Conservation (phyloP, 2,888 invertebrate species). For the Cheiracanthium punctorium region DNA sequence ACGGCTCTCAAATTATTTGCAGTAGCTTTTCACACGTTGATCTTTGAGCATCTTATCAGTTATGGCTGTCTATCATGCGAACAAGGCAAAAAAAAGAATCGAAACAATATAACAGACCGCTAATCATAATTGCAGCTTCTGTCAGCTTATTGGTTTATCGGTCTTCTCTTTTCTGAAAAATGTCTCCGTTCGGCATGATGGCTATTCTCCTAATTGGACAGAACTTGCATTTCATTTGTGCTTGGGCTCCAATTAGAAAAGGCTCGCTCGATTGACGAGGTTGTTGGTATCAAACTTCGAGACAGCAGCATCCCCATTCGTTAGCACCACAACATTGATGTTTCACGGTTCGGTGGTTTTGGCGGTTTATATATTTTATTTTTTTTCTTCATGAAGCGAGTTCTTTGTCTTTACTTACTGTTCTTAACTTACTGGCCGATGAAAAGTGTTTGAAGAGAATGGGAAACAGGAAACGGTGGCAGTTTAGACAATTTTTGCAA, state of each 20-base stretch:
- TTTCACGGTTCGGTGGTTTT: conserved; percentile 19
- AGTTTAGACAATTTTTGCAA: conserved; percentile 25
- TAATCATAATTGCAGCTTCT: conserved; percentile 41
- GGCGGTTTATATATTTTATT: neutral
- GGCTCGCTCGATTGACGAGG: neutral
- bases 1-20: conserved; percentile 38
- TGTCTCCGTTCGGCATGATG: conserved; percentile 36
- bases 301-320: neutral
- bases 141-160: conserved; percentile 54
- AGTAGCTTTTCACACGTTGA: conserved; percentile 27
- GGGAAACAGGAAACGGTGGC: conserved; percentile 54
- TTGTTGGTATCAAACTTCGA: neutral
- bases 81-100: conserved; percentile 26
- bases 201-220: conserved; percentile 60
- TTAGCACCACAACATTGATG: neutral
- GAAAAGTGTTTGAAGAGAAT: neutral
- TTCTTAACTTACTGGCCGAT: conserved; percentile 24
- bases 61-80: neutral
- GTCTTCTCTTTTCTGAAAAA: conserved; percentile 19
- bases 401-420: conserved; percentile 25
- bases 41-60: neutral
- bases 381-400: neutral
- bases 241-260: conserved; percentile 22
- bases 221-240: conserved; percentile 41
- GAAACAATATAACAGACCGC: conserved; percentile 40